Conservation (phyloP, 2,113 vertebrate genomes). For the Neotragus moschatus region DNA sequence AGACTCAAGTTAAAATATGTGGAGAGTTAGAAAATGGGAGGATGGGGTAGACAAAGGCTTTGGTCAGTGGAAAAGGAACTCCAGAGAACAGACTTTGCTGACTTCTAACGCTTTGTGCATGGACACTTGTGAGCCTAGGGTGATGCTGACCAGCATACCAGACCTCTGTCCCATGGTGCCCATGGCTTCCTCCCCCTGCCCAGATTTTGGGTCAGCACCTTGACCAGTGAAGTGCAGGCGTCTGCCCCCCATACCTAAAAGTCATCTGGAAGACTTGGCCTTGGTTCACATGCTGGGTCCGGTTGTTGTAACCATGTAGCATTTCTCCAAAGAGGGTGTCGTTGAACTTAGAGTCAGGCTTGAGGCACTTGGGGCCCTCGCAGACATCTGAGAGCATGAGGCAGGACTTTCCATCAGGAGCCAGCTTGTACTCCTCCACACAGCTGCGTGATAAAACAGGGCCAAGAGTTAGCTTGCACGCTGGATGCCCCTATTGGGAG, state of each 20-base stretch:
- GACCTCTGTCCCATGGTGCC: rapidly evolving
- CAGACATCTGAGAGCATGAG: constrained; percentile 93
- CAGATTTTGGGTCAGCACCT: neutral
- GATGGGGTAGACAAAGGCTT: neutral
- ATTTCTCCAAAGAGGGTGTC: constrained; percentile 97
- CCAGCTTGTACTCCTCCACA: constrained; percentile 97
- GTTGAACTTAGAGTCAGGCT: constrained; percentile 90
- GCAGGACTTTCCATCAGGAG: constrained; percentile 94
- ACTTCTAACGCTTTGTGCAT: neutral
- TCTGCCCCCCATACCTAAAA: constrained; percentile 86
- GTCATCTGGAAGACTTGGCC: constrained; percentile 99
- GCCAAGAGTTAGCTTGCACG: neutral
- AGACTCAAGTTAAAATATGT: constrained; percentile 16
- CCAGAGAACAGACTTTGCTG: neutral
- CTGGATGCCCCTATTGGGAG: neutral
- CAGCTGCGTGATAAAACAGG: constrained; percentile 82
- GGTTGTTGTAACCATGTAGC: constrained; percentile 97
- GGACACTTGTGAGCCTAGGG: neutral
- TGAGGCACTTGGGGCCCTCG: constrained; percentile 91
- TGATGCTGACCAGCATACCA: neutral
- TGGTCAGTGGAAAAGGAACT: neutral
- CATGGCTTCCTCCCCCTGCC: neutral
- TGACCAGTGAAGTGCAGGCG: neutral
- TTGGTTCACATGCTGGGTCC: constrained; percentile 93
- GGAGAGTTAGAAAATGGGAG: neutral